A percentile compares a stretch with the other conserved stretches of the same genome.
Conservation (phyloP, 1,140 invertebrate species). For the Habropoda laboriosa region DNA sequence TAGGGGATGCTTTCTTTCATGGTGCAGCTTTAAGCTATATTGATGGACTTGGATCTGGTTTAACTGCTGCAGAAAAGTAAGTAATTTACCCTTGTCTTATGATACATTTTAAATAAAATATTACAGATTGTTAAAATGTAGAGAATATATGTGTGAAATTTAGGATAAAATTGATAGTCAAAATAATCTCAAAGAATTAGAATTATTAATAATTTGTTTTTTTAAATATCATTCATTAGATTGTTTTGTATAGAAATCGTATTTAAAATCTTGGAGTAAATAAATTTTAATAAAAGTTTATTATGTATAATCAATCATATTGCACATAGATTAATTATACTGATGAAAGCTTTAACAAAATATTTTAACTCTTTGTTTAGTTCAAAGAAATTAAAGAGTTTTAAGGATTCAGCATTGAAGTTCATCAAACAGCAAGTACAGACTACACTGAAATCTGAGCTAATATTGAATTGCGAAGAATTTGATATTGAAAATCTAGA, state of each 20-base stretch:
- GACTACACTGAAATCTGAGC: slow-evolving; percentile 46
- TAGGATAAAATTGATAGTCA: no score
- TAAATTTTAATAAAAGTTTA: background rate
- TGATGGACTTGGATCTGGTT: slow-evolving; percentile 92
- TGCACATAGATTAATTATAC: background rate
- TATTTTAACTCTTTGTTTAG: slow-evolving; percentile 64
- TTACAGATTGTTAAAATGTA: no score
- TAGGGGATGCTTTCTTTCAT: slow-evolving; percentile 89
- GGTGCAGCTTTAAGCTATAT: slow-evolving; percentile 95
- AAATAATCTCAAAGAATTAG: no score
- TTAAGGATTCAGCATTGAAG: slow-evolving; percentile 81
- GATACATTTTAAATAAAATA: no score
- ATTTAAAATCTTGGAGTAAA: no score
- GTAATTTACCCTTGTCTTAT: slow-evolving; percentile 31
- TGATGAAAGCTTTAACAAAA: background rate
- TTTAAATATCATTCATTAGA: no score
- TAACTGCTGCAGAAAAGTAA: slow-evolving; percentile 84
- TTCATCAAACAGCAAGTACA: slow-evolving; percentile 82
- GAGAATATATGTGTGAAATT: no score
- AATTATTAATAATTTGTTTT: no score
- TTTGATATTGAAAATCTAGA: slow-evolving; percentile 27
- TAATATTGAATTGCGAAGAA: slow-evolving; percentile 39
- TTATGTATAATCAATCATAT: slow-evolving; percentile 1
- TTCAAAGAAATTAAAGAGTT: slow-evolving; percentile 77
- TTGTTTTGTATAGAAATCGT: no score